phyloP scores from a whole-genome alignment of 2,113 vertebrate species.

The Pampusana beccarii region DNA sequence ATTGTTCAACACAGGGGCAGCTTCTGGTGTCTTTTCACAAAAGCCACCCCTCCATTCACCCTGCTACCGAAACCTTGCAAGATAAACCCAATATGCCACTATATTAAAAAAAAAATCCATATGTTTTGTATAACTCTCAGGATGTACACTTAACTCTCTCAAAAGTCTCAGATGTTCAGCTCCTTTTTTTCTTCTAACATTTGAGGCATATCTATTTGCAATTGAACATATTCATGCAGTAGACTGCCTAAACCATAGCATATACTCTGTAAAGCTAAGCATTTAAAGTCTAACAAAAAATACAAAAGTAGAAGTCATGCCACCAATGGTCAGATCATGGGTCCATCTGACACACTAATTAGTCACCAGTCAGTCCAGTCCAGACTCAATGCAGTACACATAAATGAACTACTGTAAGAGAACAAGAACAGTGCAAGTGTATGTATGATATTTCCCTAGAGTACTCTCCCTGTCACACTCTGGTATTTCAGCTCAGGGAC shows the following conservation, averaged over 20 bases:
- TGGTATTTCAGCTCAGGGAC: background rate
- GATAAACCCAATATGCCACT: background rate
- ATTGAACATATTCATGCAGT: background rate
- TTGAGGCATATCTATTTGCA: background rate
- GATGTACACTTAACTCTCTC: background rate
- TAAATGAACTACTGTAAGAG: background rate
- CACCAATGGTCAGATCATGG: background rate
- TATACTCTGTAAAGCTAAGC: background rate
- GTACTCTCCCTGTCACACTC: background rate
- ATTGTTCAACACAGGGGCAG: background rate
- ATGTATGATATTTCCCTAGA: background rate
- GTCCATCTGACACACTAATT: background rate
- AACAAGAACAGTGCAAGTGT: background rate
- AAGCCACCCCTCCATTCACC: background rate
- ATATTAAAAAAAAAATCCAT: background rate
- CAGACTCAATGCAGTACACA: background rate
- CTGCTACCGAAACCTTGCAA: background rate
- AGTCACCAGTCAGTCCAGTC: background rate
- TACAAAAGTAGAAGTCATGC: background rate
- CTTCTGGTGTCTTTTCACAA: background rate
- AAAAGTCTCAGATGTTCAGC: background rate
- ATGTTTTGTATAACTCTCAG: background rate
- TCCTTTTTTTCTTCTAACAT: background rate
- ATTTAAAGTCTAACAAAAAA: background rate
- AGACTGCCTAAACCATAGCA: background rate